phyloP scores from a whole-genome alignment of 2,113 vertebrate species.

The Brachyistius frenatus region DNA sequence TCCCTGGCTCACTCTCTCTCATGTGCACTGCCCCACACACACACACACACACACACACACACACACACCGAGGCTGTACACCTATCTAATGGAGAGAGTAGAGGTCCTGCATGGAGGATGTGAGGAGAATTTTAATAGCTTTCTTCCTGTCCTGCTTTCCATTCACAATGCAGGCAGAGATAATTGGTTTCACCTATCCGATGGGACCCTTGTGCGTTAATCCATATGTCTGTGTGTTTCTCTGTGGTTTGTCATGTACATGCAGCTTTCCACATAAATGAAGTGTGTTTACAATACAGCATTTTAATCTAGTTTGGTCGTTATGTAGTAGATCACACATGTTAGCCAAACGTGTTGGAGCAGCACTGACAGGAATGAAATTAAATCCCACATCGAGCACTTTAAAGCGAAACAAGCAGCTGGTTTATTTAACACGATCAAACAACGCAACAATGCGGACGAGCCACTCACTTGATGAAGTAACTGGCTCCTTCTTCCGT shows the following conservation, averaged over 20 bases:
- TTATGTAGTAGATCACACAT: neutral
- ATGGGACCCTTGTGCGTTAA: slow-evolving; percentile 52
- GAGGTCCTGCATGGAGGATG: slow-evolving; percentile 82
- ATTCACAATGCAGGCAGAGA: slow-evolving; percentile 60
- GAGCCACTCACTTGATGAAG: slow-evolving; percentile 95
- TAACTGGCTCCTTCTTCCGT: slow-evolving; percentile 97
- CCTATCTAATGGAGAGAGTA: slow-evolving; percentile 74
- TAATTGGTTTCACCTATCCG: slow-evolving; percentile 69
- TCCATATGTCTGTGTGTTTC: slow-evolving; percentile 37
- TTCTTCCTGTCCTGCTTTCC: slow-evolving; percentile 71
- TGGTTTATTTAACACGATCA: slow-evolving; percentile 1
- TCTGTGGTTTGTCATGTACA: slow-evolving; percentile 22
- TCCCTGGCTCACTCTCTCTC: slow-evolving; percentile 13
- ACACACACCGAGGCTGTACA: slow-evolving; percentile 53
- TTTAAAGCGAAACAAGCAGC: neutral
- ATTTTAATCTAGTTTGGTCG: neutral
- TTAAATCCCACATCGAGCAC: slow-evolving; percentile 4
- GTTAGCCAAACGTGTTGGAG: neutral
- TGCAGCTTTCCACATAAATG: slow-evolving; percentile 1
- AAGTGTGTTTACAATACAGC: neutral
- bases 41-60: slow-evolving; percentile 51
- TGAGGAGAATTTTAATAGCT: slow-evolving; percentile 85
- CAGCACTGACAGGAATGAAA: neutral
- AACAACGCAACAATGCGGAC: slow-evolving; percentile 32
- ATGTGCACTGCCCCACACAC: slow-evolving; percentile 44